Evolutionary conservation across 2,888 invertebrate genomes (phyloP), one percentile per base, ranked within the genome.

Genomic region (Eupithecia exiguata): DNA sequence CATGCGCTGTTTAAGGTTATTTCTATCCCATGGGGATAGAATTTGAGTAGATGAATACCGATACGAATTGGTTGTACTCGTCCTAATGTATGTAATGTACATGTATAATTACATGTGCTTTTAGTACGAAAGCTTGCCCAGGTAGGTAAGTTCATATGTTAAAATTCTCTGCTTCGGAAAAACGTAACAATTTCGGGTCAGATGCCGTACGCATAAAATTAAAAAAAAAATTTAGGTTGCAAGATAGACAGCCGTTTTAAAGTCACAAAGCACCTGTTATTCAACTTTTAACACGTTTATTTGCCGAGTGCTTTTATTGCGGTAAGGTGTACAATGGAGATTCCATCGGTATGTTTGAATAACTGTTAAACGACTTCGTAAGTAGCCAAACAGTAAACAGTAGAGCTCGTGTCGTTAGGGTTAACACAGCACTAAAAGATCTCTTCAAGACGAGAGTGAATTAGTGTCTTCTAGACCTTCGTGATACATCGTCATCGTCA

Each of bases 361-460:
- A 74, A 71, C 74, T 68, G 74, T 65, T 74, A 68, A 36, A 74
- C 68, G 65, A 71, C 71, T 71, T 65, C 63, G 30, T 72, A 63
- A 68, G 62, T 74, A 68, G 62, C 43, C 53, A 67, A 70, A 69
- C 69, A 66, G 73, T 58, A 67, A 61, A 70, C 71, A 58, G 58
- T 53, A 67, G 21, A 25, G 69, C 67, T 25, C 4, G 36, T 63
- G 35, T 5, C 5, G 58, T 40, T 63, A 72, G 68, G 72, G 72
- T 62, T 70, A 46, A 25, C 65, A 16, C 65, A 46, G 2, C n/a
- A 16, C 2, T 36, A 36, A 38, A 62, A 38, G 38, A 18, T 16
- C 7, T 53, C 53, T 21, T 61, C 1, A 25, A 61, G 58, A 53
- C n/a, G 53, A n/a, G 16, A 58, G 4, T 10, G 49, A 49, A n/a